These are phyloP conservation scores for Cryptotermes secundus DNA, from an alignment of 1,140 invertebrate species.

Conservation along the genomic window DNA sequence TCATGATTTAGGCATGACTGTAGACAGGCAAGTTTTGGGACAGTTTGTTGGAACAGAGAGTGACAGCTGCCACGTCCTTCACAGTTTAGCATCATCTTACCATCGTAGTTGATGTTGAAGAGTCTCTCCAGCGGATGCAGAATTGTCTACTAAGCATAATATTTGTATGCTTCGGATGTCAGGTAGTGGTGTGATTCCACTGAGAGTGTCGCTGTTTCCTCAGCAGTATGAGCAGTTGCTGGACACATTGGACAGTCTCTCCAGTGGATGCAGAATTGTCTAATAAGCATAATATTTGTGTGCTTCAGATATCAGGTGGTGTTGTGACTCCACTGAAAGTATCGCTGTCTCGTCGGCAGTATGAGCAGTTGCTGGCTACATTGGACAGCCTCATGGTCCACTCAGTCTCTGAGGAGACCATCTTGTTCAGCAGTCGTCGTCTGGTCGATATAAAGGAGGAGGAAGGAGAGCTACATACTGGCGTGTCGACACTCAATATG, in stretches of 20 bases:
- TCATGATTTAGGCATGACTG: too few relatives aligned
- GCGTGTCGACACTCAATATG: slow-evolving; percentile 56
- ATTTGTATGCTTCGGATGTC: slow-evolving; percentile 57
- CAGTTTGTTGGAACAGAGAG: too few relatives aligned
- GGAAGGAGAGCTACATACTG: slow-evolving; percentile 45
- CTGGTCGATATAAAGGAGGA: slow-evolving; percentile 49
- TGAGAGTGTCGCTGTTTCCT: slow-evolving; percentile 82
- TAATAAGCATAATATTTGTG: background rate
- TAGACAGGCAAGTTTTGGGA: too few relatives aligned
- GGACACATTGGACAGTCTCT: slow-evolving; percentile 55
- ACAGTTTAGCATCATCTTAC: too few relatives aligned
- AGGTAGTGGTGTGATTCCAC: slow-evolving; percentile 77
- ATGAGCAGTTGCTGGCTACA: slow-evolving; percentile 84
- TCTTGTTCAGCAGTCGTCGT: background rate
- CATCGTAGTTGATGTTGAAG: too few relatives aligned
- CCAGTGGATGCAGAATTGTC: too few relatives aligned
- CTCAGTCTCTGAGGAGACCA: background rate
- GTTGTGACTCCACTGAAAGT: slow-evolving; percentile 83
- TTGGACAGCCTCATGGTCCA: slow-evolving; percentile 53
- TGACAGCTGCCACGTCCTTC: too few relatives aligned
- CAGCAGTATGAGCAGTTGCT: slow-evolving; percentile 87
- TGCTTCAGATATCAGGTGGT: slow-evolving; percentile 67
- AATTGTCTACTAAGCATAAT: too few relatives aligned
- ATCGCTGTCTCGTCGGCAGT: slow-evolving; percentile 80
- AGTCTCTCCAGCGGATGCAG: too few relatives aligned